These are phyloP conservation scores for Amaurobius ferox DNA, from an alignment of 2,888 invertebrate genomes.

Conservation along the genomic window DNA sequence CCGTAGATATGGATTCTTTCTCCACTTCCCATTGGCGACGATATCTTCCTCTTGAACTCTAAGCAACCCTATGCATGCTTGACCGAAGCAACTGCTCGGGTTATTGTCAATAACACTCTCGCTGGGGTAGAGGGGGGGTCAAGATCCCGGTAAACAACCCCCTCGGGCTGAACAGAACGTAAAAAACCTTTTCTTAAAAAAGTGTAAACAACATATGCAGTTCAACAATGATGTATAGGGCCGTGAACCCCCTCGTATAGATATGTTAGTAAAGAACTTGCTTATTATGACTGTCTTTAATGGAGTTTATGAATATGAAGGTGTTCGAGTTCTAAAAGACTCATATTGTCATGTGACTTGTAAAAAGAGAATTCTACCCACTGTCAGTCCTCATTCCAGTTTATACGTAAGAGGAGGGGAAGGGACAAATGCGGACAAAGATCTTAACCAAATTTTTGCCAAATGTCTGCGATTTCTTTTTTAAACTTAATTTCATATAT, in stretches of 20 bases:
- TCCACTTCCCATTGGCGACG: neutral
- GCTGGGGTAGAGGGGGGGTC: slow-evolving; percentile 17
- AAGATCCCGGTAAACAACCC: slow-evolving; percentile 51
- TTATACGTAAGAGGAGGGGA: no score
- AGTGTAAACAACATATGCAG: slow-evolving; percentile 70
- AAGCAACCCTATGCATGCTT: slow-evolving; percentile 49
- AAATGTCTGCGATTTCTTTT: no score
- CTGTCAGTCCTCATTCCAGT: no score
- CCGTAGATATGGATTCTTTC: neutral
- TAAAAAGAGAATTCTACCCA: no score
- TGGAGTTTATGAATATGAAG: neutral
- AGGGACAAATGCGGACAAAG: no score
- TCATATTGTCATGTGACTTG: no score
- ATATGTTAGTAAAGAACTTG: neutral
- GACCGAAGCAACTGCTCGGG: slow-evolving; percentile 54
- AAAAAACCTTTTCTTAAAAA: slow-evolving; percentile 49
- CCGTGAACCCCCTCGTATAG: neutral
- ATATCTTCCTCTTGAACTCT: neutral
- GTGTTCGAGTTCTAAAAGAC: neutral
- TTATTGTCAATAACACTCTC: slow-evolving; percentile 68
- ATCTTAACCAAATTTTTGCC: no score
- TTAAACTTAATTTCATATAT: no score
- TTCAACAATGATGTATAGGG: slow-evolving; percentile 32
- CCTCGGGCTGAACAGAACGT: slow-evolving; percentile 1
- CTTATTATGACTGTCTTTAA: slow-evolving; percentile 11